Evolutionary conservation across 2,888 invertebrate genomes (phyloP).

Genomic region (Podotricha telesiphe): DNA sequence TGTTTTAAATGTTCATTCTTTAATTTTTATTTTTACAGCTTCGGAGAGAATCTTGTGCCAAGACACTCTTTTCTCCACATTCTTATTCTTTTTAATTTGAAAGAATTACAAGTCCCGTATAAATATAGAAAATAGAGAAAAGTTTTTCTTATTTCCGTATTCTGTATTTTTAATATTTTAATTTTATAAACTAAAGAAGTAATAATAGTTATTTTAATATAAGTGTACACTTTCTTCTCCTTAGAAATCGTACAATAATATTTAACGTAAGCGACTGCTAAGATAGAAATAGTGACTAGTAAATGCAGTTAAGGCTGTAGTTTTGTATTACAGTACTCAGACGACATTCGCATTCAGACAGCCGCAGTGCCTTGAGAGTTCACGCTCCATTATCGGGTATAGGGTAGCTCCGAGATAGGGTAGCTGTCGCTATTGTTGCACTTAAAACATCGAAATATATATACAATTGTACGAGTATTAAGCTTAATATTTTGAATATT

Average conservation of each 20-base stretch:
- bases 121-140: no score
- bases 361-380: constrained; percentile 69
- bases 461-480: constrained; percentile 19
- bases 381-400: constrained; percentile 77
- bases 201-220: not conserved
- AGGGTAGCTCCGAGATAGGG: constrained; percentile 69
- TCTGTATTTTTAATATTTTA: no score
- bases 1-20: no score
- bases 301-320: constrained; percentile 39
- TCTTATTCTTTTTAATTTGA: no score
- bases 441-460: constrained; percentile 53
- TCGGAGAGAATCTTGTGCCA: no score
- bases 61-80: no score
- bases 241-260: constrained; percentile 1
- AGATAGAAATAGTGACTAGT: constrained; percentile 35
- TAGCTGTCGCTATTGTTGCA: constrained; percentile 69
- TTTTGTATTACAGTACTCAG: constrained; percentile 44
- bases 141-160: no score
- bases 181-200: no score
- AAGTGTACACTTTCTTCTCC: not conserved
- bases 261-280: constrained; percentile 5
- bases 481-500: not conserved
- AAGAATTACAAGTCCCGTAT: no score
- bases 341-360: constrained; percentile 51
- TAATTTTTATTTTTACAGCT: no score